Base-by-base conservation (phyloP, 1,140 invertebrate genomes). In the Phthorimaea operculella region DNA sequence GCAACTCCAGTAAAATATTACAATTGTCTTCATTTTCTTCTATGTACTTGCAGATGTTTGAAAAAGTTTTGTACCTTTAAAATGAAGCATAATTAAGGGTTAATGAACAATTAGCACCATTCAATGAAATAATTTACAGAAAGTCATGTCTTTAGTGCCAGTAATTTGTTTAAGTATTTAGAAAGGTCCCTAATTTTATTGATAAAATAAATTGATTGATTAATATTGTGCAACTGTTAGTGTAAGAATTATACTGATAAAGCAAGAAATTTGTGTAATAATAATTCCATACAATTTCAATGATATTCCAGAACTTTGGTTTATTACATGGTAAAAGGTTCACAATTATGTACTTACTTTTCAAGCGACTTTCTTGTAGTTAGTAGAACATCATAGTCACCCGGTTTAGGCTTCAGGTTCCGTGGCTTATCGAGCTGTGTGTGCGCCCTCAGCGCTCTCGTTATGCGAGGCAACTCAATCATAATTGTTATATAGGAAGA, bases 381-480 rank as follows among this genome's bases (percentile, higher is more conserved):
- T 52, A 63, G 54, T 33, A 57, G 10, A 15, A 51, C 47, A 54
- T 67, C 74, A 42, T 62, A 59, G 33, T 60, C 28, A 51, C 77
- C 68, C 16, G 33, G 15, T 9, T 54, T 48, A 39, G 72, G 67
- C 56, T 84, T 84, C 15, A 83, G 55, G 54, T 76, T 76, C 18
- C 79, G 62, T 15, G 75, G 79, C 39, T 83, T 83, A 51, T 85
- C 82, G 10, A 85, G 65, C 36, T 81, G 76, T 16, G 82, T 85
- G 54, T 84, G 81, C 10, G 79, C 81, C 53, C 81, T 68, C 0
- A 84, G 64, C 57, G 81, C 79, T 62, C 81, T 68, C 3, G 81
- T 84, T 54, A 83, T 74, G 36, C 78, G 74, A 52, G 81, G 81
- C 16, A 83, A 54, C 51, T 84, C 81, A 34, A 76, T 67, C 81